Conservation (phyloP, 53 echinoderm and acorn worm species). For the Stichopus horrens region DNA sequence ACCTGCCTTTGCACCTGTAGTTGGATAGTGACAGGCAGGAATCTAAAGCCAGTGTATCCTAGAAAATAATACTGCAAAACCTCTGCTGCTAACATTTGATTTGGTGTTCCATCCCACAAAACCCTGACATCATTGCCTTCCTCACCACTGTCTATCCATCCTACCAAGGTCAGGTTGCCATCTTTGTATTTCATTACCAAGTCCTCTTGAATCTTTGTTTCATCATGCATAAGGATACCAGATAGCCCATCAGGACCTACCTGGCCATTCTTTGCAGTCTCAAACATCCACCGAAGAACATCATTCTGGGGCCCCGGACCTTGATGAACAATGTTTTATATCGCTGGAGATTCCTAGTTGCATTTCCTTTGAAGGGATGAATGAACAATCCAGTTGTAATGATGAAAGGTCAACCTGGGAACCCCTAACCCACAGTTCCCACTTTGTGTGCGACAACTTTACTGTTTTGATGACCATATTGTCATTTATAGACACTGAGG, state of each 20-base stretch:
- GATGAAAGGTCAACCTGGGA: neutral
- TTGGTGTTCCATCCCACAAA: neutral
- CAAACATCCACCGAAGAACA: constrained; percentile 32
- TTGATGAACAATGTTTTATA: constrained; percentile 37
- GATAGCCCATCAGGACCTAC: neutral
- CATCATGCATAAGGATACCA: constrained; percentile 25
- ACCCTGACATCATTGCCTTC: constrained; percentile 37
- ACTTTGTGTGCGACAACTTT: neutral
- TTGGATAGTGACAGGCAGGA: constrained; percentile 35
- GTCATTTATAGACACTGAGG: too few species aligned
- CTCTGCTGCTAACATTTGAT: neutral
- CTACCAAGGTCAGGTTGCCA: constrained; percentile 14
- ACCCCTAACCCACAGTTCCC: neutral
- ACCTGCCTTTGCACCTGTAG: constrained; percentile 12
- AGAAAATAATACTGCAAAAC: constrained; percentile 36
- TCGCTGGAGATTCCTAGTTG: constrained; percentile 9
- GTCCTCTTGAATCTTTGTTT: constrained; percentile 48
- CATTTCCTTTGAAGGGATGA: neutral
- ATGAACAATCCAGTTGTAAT: neutral
- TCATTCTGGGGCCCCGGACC: neutral
- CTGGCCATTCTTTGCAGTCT: neutral
- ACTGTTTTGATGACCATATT: too few species aligned
- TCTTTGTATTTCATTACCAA: constrained; percentile 11
- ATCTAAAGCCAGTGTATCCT: constrained; percentile 44
- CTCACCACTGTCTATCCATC: constrained; percentile 25